Conservation (phyloP, 2,888 invertebrate genomes). For the Mythimna vitellina region DNA sequence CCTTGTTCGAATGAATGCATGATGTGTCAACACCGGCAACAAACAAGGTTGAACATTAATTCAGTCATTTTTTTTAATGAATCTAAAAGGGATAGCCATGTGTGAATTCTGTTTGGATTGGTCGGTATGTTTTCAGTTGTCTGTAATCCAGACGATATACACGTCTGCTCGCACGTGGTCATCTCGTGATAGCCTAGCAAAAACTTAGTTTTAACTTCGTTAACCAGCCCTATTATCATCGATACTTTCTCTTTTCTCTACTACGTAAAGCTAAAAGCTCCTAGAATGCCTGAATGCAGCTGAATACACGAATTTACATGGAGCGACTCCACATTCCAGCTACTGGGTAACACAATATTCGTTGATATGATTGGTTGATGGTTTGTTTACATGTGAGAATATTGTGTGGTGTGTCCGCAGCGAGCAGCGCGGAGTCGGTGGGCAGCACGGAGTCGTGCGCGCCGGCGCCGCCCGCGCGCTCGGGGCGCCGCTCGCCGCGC, state of each 20-base stretch:
- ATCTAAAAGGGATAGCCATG: no score
- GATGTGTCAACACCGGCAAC: no score
- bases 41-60: no score
- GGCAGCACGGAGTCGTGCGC: conserved; percentile 62
- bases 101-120: no score
- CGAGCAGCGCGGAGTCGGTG: conserved; percentile 28
- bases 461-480: conserved; percentile 86
- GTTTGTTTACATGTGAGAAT: no score
- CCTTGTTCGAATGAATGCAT: no score
- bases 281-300: neutral
- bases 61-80: no score
- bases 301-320: neutral
- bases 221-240: no score
- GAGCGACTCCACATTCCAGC: neutral
- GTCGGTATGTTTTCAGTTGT: no score
- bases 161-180: neutral
- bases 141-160: no score
- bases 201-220: neutral
- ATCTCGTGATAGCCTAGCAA: neutral
- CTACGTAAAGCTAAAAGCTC: neutral
- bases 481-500: conserved; percentile 83
- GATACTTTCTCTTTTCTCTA: neutral
- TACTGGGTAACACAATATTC: neutral
- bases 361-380: neutral
- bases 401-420: neutral